Base-by-base conservation (phyloP, 2,888 invertebrate genomes). In the Syrista parreyssii region DNA sequence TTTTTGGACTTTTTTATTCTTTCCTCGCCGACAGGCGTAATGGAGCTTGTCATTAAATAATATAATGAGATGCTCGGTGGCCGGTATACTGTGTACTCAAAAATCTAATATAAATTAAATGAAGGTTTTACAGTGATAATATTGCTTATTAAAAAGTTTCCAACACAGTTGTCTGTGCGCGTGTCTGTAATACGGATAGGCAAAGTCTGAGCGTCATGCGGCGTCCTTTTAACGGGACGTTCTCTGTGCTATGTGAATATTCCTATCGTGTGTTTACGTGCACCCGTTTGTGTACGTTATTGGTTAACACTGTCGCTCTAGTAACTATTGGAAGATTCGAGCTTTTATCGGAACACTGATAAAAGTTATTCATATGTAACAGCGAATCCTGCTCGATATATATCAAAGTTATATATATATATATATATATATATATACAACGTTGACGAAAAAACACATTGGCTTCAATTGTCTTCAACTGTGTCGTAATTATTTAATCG, bases 211-310 rank as follows among this genome's bases (percentile, higher is more conserved):
- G 15, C 40, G 15, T 40, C 40, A 15, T 40, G 40, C 15, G 40
- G 40, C 40, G 40, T 40, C 40, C 15, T 15, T 15, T 40, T 6
- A 40, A 40, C 15, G 6, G 9, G 9, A 55, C 23, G 23, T 1
- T 9, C 9, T 55, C 55, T 23, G 2, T 55, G 2, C 23, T 55
- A 0, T 9, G 23, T 55, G 15, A 55, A 23, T 55, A 40, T 75
- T 78, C 73, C 32, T 68, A 36, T 36, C 40, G 12, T 35, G 72
- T 75, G 69, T 30, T 72, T 55, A 74, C 36, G 33, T 72, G 40
- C 75, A 74, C 23, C 75, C 77, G 77, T 79, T 79, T 79, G 75
- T 77, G 78, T 79, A 78, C 35, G 69, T 79, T 79, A 77, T 79
- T 79, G 75, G 75, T 36, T 40, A 79, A 79, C 75, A 73, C 40